Evolutionary conservation across 2,113 vertebrate genomes (phyloP).

Genomic region (Mustela nigripes): DNA sequence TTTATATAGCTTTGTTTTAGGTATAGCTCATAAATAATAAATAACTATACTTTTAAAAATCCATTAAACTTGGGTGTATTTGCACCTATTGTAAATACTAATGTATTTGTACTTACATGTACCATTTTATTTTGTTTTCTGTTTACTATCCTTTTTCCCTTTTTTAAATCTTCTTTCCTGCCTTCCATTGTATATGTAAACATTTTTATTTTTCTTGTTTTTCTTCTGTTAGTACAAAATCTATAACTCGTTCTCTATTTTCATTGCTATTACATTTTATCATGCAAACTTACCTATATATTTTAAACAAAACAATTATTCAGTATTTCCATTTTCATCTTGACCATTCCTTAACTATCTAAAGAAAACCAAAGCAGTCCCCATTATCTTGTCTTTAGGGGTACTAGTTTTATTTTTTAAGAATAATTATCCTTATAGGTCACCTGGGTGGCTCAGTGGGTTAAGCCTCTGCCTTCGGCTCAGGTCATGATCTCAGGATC

Average conservation of each 20-base stretch:
- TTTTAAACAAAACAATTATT: slow-evolving; percentile 35
- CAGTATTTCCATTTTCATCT: not conserved
- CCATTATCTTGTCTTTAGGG: not conserved
- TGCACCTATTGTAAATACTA: not conserved
- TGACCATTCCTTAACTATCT: not conserved
- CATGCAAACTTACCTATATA: not conserved
- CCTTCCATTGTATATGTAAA: not conserved
- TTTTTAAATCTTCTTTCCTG: not conserved
- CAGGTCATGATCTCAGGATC: no score
- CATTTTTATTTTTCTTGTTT: not conserved
- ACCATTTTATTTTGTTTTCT: not conserved
- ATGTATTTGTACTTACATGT: not conserved
- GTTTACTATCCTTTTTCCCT: not conserved
- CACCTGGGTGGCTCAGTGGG: no score
- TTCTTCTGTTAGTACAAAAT: not conserved
- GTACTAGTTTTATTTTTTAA: not conserved
- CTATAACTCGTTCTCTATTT: not conserved
- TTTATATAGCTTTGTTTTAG: not conserved
- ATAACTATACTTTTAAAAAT: not conserved
- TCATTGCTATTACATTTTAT: not conserved
- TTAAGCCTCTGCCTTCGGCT: no score
- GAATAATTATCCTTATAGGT: not conserved
- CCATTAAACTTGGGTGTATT: not conserved
- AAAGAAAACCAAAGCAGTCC: not conserved
- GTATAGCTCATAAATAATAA: not conserved